Base-by-base conservation (phyloP, 2,113 vertebrate species). In the Myxocyprinus asiaticus region DNA sequence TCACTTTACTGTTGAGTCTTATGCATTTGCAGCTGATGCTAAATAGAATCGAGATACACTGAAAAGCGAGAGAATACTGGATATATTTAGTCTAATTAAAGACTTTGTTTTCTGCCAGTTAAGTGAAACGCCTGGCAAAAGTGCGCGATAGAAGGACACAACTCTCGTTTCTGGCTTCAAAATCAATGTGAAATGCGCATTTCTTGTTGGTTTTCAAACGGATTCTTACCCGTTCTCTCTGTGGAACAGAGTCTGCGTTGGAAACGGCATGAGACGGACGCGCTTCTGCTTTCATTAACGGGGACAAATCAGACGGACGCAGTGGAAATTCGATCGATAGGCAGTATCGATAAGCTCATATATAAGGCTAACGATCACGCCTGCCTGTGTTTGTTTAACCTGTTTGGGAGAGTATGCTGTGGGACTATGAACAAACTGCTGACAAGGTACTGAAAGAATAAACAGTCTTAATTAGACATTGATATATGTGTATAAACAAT, bases 261-360 rank as follows among this genome's bases (percentile, higher is more conserved):
- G 22, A 33, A 45, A 80, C 83, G 74, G 63, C 88, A 89, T 87
- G 86, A 83, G 22, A 86, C 84, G 87, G 90, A 90, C 87, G 91
- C 85, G 86, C 90, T 86, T 91, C 83, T 79, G 77, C 89, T 87
- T 90, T 91, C 90, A 84, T 85, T 90, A 92, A 91, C 80, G 80
- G 6, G 82, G 76, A 90, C 90, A 93, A 92, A 92, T 93, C 93
- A 89, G 88, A 89, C 88, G 89, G 93, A 91, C 79, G 71, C 79
- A 89, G 87, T 64, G 89, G 82, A 71, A 88, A 88, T 87, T 80
- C 58, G 83, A 93, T 96, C 94, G 87, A 94, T 95, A 94, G 67
- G 69, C 79, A 89, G 87, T 91, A 94, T 94, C 88, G 91, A 91
- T 91, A 90, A 90, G 87, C 88, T 88, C 86, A 81, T 89, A 91